Conservation (phyloP, 2,888 invertebrate genomes). For the Mesorhabditis spiculigera region DNA sequence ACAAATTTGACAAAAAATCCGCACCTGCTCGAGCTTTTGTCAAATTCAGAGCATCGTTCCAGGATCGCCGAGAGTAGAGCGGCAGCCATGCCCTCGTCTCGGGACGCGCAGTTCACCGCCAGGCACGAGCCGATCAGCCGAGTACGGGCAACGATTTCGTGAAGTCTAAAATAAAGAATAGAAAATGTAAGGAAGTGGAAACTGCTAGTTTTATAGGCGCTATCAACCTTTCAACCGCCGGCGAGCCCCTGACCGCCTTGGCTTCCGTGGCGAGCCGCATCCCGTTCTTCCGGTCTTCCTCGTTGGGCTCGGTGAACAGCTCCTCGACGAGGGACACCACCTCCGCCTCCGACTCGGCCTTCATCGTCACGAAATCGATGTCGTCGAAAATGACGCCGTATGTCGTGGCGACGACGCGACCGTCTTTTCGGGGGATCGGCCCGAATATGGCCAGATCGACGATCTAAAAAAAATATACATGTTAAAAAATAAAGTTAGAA, state of each 20-base stretch:
- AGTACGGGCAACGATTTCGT: slow-evolving; percentile 28
- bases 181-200: too few species aligned
- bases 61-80: slow-evolving; percentile 18
- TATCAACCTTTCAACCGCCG: too few species aligned
- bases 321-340: too few species aligned
- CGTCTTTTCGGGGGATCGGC: slow-evolving; percentile 41
- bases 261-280: too few species aligned
- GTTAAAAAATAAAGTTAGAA: background rate
- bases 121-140: slow-evolving; percentile 21
- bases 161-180: too few species aligned
- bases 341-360: too few species aligned
- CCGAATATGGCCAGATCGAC: slow-evolving; percentile 32
- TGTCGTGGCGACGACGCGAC: slow-evolving; percentile 13
- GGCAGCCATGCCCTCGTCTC: slow-evolving; percentile 9
- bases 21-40: slow-evolving; percentile 26
- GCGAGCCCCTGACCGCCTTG: too few species aligned
- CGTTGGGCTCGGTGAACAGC: too few species aligned
- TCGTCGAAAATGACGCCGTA: background rate
- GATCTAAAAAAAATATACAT: slow-evolving; percentile 14
- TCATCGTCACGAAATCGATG: too few species aligned
- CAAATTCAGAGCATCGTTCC: slow-evolving; percentile 18
- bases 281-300: too few species aligned
- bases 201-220: too few species aligned
- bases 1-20: background rate
- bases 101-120: slow-evolving; percentile 12